Evolutionary conservation across 1,140 invertebrate species (phyloP).

Genomic region (Centruroides sculpturatus): DNA sequence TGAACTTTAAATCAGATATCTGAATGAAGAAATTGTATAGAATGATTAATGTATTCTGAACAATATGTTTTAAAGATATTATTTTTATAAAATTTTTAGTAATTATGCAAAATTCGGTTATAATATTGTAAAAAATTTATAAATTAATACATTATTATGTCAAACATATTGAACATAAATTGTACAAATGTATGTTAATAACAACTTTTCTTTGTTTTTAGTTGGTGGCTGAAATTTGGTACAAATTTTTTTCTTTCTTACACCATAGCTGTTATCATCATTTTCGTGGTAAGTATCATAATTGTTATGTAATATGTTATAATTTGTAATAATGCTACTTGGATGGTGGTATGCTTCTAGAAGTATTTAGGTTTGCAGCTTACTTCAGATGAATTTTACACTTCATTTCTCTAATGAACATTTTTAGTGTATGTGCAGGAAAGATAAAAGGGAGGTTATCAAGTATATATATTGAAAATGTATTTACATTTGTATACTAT

Average conservation of each 20-base stretch:
- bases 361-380: not conserved
- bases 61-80: too few relatives aligned
- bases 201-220: not conserved
- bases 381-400: not conserved
- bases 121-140: too few relatives aligned
- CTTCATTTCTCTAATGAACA: not conserved
- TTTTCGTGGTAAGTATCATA: not conserved
- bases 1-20: too few relatives aligned
- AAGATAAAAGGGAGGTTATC: too few relatives aligned
- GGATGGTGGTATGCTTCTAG: not conserved
- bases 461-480: not conserved
- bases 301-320: not conserved
- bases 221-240: conserved; percentile 13
- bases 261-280: conserved; percentile 4
- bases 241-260: conserved; percentile 14
- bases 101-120: too few relatives aligned
- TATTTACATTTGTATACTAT: not conserved
- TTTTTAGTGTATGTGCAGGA: not conserved
- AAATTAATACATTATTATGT: too few relatives aligned
- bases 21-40: too few relatives aligned
- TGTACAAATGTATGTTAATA: too few relatives aligned
- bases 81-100: too few relatives aligned
- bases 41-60: too few relatives aligned
- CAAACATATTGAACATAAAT: too few relatives aligned
- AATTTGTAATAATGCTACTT: not conserved